Base-by-base conservation (phyloP, 2,113 vertebrate species). In the Edolisoma coerulescens region DNA sequence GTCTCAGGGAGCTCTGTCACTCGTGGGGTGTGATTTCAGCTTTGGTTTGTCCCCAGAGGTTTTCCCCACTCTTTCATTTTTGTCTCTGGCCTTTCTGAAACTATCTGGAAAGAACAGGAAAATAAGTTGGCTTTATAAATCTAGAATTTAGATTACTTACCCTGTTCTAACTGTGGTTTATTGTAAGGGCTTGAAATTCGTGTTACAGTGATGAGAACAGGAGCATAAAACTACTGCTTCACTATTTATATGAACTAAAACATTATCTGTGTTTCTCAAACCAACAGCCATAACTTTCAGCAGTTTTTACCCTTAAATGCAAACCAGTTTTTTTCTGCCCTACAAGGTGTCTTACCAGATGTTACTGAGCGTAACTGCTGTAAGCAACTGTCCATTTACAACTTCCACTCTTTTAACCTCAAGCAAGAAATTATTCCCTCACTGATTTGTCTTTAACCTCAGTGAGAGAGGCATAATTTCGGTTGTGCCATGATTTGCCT, bases 351-450 rank as follows among this genome's bases (percentile, higher is more conserved):
- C 76, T 90, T 67, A 54, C 49, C 69, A 79, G 89, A 52, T 84
- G 75, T 84, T 89, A 69, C 81, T 68, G 56, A 92, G 17, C 4
- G 0, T 59, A 90, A 86, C 32, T 93, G 67, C 64, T 77, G 19
- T 17, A 65, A 95, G 78, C 56, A 64, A 78, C 60, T 71, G 56
- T 49, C 90, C 39, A 87, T 82, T 90, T 95, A 81, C 32, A 84
- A 28, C 67, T 80, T 93, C 18, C 68, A 49, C 57, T 88, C 57
- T 74, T 80, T 77, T 68, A 84, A 88, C 76, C 39, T 91, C 60
- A n/a, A 59, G 61, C 41, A 95, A 82, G 49, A 74, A 89, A 59
- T 30, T 0, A 86, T 70, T 89, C 60, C 71, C 70, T 84, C 49
- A 27, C 82, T 77, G 61, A 47, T 67, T 85, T 63, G 47, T 61